phyloP scores from a whole-genome alignment of 2,888 invertebrate species.

The Coenonympha arcania region DNA sequence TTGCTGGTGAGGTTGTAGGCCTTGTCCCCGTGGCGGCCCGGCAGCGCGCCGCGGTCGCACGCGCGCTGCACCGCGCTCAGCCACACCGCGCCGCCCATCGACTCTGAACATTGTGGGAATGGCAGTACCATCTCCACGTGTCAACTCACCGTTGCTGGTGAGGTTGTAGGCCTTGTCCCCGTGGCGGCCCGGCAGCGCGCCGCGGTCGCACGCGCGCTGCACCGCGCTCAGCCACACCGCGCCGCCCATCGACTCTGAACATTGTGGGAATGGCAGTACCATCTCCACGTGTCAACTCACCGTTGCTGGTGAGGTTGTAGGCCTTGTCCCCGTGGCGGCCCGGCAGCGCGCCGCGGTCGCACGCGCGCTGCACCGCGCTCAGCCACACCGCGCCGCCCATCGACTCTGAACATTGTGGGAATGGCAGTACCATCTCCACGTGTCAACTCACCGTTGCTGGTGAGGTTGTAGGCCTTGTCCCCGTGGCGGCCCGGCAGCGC shows the following conservation, averaged over 20 bases:
- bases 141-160: constrained; percentile 75
- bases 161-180: constrained; percentile 79
- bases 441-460: constrained; percentile 73
- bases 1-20: constrained; percentile 80
- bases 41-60: constrained; percentile 72
- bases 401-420: too few species aligned
- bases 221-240: constrained; percentile 66
- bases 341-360: constrained; percentile 71
- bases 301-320: constrained; percentile 80
- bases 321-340: constrained; percentile 74
- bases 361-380: constrained; percentile 72
- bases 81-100: constrained; percentile 37
- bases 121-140: too few species aligned
- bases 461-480: constrained; percentile 78
- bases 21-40: constrained; percentile 72
- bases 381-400: constrained; percentile 45
- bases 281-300: constrained; percentile 60
- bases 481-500: constrained; percentile 70
- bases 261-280: too few species aligned
- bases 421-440: too few species aligned
- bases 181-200: constrained; percentile 64
- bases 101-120: too few species aligned
- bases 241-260: too few species aligned
- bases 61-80: constrained; percentile 72
- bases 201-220: constrained; percentile 74